phyloP scores from a whole-genome alignment of 2,113 vertebrate species.

The Lampris incognitus region DNA sequence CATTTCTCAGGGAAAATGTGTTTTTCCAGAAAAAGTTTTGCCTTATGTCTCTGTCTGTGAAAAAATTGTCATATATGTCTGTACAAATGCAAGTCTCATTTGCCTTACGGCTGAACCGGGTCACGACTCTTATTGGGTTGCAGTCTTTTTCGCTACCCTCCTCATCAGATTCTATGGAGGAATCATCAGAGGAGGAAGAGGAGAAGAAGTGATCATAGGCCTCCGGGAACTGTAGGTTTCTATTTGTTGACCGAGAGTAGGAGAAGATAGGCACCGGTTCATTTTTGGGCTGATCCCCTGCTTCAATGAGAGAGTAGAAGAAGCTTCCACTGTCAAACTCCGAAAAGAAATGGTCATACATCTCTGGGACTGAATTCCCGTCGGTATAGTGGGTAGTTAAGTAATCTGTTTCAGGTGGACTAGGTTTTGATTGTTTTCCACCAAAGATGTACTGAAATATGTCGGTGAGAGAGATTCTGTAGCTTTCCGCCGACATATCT shows the following conservation, averaged over 20 bases:
- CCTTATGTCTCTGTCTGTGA: conserved; percentile 60
- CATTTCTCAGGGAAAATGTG: conserved; percentile 77
- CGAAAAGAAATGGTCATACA: conserved; percentile 90
- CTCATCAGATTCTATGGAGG: conserved; percentile 67
- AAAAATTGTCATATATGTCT: conserved; percentile 85
- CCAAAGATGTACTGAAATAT: conserved; percentile 76
- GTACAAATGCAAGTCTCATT: conserved; percentile 9
- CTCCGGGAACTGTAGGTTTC: conserved; percentile 84
- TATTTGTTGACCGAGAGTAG: conserved; percentile 56
- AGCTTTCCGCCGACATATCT: conserved; percentile 41
- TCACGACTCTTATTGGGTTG: conserved; percentile 64
- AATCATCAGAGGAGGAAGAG: conserved; percentile 74
- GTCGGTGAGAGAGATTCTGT: conserved; percentile 70
- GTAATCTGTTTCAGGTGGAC: conserved; percentile 40
- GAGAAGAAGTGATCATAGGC: conserved; percentile 91
- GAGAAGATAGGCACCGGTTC: conserved; percentile 68
- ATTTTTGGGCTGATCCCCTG: conserved; percentile 41
- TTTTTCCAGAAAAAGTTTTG: conserved; percentile 75
- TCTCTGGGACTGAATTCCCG: conserved; percentile 86
- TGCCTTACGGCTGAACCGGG: conserved; percentile 42
- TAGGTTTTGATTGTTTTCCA: conserved; percentile 45
- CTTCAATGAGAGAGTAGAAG: conserved; percentile 59
- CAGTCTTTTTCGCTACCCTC: conserved; percentile 51
- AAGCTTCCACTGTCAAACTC: conserved; percentile 80
- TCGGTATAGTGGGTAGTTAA: conserved; percentile 10